phyloP scores from a whole-genome alignment of 2,113 vertebrate genomes.

The Syrmaticus mikado region DNA sequence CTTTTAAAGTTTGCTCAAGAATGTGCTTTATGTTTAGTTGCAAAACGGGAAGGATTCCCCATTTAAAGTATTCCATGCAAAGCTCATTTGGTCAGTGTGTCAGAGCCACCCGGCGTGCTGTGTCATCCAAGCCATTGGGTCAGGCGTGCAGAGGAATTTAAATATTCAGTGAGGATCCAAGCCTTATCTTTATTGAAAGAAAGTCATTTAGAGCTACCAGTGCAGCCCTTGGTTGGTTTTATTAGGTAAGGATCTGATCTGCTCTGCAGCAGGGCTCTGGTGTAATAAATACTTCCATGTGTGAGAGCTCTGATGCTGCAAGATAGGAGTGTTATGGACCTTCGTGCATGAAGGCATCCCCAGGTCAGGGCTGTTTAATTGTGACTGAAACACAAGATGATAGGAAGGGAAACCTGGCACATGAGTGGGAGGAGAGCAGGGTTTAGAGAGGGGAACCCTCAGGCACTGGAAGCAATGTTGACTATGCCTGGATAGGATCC shows the following conservation, averaged over 20 bases:
- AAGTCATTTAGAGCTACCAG: background rate
- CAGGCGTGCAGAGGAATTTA: background rate
- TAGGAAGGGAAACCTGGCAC: background rate
- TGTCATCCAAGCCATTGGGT: background rate
- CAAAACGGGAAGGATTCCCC: background rate
- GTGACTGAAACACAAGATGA: background rate
- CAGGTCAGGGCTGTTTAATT: background rate
- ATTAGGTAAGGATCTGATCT: background rate
- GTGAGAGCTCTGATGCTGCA: background rate
- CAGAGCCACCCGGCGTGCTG: background rate
- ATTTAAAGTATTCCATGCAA: background rate
- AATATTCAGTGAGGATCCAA: background rate
- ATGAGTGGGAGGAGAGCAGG: background rate
- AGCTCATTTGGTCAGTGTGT: background rate
- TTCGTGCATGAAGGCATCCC: background rate
- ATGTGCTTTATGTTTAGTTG: background rate
- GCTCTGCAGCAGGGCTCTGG: rapidly evolving
- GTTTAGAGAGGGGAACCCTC: background rate
- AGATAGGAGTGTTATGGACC: background rate
- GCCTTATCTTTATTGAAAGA: background rate
- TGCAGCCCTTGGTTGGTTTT: background rate
- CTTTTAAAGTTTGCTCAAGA: slow-evolving; percentile 33
- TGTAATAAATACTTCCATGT: background rate
- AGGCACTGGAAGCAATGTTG: background rate
- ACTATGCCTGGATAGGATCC: background rate